Conservation (phyloP, 2,888 invertebrate species). For the Azorinus chamasolen region DNA sequence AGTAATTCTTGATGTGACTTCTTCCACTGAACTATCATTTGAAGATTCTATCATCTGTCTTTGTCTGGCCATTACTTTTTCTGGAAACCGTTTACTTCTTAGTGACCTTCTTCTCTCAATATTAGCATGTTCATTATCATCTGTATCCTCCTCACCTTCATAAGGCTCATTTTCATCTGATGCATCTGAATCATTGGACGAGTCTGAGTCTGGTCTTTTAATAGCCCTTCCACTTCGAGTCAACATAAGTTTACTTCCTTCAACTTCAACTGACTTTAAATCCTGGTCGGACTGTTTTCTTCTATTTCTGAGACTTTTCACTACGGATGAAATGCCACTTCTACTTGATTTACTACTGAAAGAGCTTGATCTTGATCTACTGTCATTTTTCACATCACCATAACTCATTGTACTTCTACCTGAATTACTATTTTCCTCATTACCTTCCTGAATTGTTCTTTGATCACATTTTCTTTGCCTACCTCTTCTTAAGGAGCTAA, state of each 20-base stretch:
- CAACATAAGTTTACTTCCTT: constrained; percentile 8
- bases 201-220: constrained; percentile 35
- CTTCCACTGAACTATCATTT: constrained; percentile 24
- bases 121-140: constrained; percentile 5
- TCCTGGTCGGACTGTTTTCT: background rate
- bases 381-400: background rate
- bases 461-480: background rate
- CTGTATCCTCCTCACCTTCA: constrained; percentile 26
- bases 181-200: constrained; percentile 29
- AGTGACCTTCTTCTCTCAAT: constrained; percentile 21
- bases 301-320: background rate
- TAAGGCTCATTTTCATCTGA: constrained; percentile 12
- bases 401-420: background rate
- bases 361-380: constrained; percentile 52
- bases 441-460: background rate
- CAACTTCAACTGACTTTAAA: background rate
- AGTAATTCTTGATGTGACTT: constrained; percentile 24
- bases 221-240: constrained; percentile 42
- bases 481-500: background rate
- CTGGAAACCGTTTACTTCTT: constrained; percentile 36
- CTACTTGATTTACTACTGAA: constrained; percentile 47
- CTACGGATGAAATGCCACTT: constrained; percentile 9
- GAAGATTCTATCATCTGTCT: background rate
- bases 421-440: background rate
- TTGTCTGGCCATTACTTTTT: constrained; percentile 5